These are phyloP conservation scores for Drosophila borealis DNA, from an alignment of 2,888 invertebrate genomes.

Conservation along the genomic window DNA sequence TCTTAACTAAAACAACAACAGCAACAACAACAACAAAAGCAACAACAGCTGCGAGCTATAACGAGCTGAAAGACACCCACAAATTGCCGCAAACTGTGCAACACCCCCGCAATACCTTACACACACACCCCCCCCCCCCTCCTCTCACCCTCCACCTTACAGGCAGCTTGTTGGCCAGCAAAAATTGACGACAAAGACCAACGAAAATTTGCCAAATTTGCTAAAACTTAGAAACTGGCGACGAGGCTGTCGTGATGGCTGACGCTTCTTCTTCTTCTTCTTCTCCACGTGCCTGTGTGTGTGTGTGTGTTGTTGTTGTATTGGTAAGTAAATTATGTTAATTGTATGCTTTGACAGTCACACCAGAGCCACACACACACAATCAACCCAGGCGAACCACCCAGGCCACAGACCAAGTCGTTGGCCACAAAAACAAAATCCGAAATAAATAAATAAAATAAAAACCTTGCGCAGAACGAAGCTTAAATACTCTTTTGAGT, in stretches of 20 bases:
- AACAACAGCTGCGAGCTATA: conserved; percentile 19
- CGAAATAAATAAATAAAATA: neutral
- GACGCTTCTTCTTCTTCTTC: conserved; percentile 3
- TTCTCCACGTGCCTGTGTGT: conserved; percentile 3
- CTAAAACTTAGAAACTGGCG: conserved; percentile 61
- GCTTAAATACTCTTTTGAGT: conserved; percentile 7
- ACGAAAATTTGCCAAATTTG: conserved; percentile 70
- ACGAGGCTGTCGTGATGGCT: conserved; percentile 19
- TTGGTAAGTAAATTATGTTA: conserved; percentile 76
- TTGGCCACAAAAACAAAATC: neutral
- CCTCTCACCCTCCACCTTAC: neutral
- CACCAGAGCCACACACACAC: conserved; percentile 31
- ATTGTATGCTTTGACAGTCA: conserved; percentile 77
- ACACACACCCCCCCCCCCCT: neutral
- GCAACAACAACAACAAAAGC: conserved; percentile 8
- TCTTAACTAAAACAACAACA: conserved; percentile 37
- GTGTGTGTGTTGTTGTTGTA: conserved; percentile 40
- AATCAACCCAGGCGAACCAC: conserved; percentile 8
- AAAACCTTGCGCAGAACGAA: neutral
- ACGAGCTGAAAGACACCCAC: conserved; percentile 40
- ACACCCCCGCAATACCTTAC: conserved; percentile 7
- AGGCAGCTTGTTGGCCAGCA: neutral
- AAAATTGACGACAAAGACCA: conserved; percentile 1
- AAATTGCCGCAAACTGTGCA: conserved; percentile 35
- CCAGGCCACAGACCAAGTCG: conserved; percentile 17